phyloP scores from a whole-genome alignment of 2,888 invertebrate species.

The Oxytorus armatus region DNA sequence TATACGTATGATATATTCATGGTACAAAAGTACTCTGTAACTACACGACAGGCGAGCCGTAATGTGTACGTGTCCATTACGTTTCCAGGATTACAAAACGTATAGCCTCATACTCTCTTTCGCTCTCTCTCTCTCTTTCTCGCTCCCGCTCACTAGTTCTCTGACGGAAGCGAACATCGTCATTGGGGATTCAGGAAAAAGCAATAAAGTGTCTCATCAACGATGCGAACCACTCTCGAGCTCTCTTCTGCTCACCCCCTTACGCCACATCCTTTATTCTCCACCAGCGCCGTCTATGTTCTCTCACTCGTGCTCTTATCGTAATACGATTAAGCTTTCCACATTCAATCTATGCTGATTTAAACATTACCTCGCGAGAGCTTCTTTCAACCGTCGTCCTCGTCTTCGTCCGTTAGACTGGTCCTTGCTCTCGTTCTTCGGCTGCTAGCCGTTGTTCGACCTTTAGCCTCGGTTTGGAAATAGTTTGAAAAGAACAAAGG shows the following conservation, averaged over 20 bases:
- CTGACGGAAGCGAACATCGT: slow-evolving; percentile 62
- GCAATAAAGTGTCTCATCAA: slow-evolving; percentile 68
- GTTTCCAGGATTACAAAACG: slow-evolving; percentile 10
- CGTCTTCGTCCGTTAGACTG: slow-evolving; percentile 11
- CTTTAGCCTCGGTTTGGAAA: slow-evolving; percentile 13
- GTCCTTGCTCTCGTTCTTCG: not conserved
- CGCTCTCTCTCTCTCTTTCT: not conserved
- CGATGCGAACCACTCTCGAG: slow-evolving; percentile 62
- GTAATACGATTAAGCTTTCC: slow-evolving; percentile 67
- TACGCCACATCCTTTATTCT: slow-evolving; percentile 7
- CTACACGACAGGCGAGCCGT: slow-evolving; percentile 19
- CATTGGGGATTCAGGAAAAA: slow-evolving; percentile 60
- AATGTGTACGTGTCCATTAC: slow-evolving; percentile 21
- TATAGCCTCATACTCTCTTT: not conserved
- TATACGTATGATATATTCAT: too few species aligned
- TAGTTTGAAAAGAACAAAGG: slow-evolving; percentile 18
- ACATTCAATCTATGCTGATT: slow-evolving; percentile 67
- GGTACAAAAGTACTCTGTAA: too few species aligned
- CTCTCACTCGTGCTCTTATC: slow-evolving; percentile 31
- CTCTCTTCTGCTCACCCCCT: slow-evolving; percentile 22
- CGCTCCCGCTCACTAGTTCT: not conserved
- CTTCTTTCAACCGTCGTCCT: slow-evolving; percentile 15
- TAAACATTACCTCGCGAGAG: slow-evolving; percentile 58
- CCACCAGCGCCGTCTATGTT: slow-evolving; percentile 7
- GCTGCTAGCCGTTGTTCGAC: slow-evolving; percentile 2